These are phyloP conservation scores for Capromys pilorides DNA, from an alignment of 2,797 vertebrate genomes.

Conservation along the genomic window DNA sequence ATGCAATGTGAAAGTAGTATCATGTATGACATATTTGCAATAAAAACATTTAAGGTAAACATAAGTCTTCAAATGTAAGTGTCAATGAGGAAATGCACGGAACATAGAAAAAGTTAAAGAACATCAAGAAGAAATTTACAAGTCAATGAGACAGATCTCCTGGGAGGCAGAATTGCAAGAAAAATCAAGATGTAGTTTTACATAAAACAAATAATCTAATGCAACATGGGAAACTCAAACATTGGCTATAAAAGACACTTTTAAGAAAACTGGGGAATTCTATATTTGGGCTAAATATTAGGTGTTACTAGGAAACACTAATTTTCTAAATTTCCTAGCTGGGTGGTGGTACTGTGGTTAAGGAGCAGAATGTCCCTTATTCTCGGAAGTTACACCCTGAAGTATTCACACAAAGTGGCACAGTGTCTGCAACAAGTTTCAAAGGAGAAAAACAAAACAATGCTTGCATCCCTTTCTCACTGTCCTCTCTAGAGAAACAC, in stretches of 20 bases:
- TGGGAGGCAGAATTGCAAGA: neutral
- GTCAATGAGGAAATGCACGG: neutral
- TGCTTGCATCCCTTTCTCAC: neutral
- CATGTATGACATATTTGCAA: neutral
- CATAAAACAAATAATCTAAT: neutral
- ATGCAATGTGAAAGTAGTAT: neutral
- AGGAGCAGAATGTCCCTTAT: neutral
- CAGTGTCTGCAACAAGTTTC: neutral
- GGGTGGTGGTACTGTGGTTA: neutral
- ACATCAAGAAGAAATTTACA: constrained; percentile 10
- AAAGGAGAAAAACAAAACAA: neutral
- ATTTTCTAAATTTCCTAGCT: neutral
- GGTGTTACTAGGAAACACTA: neutral
- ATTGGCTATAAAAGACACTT: neutral
- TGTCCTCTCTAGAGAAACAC: no score
- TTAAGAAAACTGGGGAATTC: neutral
- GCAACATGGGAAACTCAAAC: constrained; percentile 7
- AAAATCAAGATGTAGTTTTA: constrained; percentile 7
- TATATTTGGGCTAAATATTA: neutral
- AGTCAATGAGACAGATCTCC: neutral
- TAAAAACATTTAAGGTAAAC: neutral
- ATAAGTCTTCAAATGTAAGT: neutral
- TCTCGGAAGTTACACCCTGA: neutral
- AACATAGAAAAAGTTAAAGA: neutral
- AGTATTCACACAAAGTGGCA: neutral